Evolutionary conservation across 2,888 invertebrate genomes (phyloP), one percentile per base, ranked within the genome.

Genomic region (Drosophila kanekoi): DNA sequence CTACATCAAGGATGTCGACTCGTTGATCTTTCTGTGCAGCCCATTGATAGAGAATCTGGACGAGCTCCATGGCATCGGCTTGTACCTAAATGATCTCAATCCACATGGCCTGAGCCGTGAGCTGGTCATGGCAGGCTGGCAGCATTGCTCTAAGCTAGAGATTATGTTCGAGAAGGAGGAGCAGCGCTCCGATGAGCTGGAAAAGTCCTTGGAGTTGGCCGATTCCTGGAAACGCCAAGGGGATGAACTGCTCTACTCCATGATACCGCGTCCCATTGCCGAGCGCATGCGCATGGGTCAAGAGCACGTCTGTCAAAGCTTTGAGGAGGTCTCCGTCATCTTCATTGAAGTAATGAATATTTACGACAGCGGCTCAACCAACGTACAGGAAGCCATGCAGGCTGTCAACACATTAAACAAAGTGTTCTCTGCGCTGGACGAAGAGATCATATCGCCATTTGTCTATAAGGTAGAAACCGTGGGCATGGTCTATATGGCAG

Each of bases 391-490:
- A 33, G 96, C 96, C 63, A 95, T 96, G 96, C 96, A 96, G 79
- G 95, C 97, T 0, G 97, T 97, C 0, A 95, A 95, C 8, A 96
- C 96, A 38, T 96, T 98, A 94, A 98, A 98, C 91, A 95, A 95
- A 2, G 96, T 97, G 0, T 98, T 96, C 93, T 96, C 96, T 0
- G 95, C 95, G 76, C 96, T 98, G 80, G 98, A 98, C 92, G 93
- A 96, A 20, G 94, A 97, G 48, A 95, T 97, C 87, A 97, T 98
- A 86, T 94, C 95, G 40, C 97, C 96, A 79, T 94, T 96, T 62
- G 97, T 97, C 1, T 98, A 98, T 90, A 98, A 98, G 95, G 98
- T 98, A 64, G 98, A 98, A 93, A 98, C 98, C 0, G 97, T 98
- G 1, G 98, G 98, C 13, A 96, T 95, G 91, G 95, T 94, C 51